phyloP scores from a whole-genome alignment of 2,888 invertebrate genomes.

The Formica aserva region DNA sequence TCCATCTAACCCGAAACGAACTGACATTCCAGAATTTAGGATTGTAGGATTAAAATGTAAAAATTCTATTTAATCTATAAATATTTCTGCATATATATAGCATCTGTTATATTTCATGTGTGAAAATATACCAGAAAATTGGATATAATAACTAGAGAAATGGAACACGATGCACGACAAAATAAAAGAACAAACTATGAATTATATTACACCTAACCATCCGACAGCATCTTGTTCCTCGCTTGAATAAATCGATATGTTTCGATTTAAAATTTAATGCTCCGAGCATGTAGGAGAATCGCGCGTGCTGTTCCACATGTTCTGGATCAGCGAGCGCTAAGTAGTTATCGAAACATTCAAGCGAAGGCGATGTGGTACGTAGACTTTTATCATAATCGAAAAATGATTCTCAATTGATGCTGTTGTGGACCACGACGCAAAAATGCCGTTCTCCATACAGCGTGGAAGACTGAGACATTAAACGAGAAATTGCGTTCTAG shows the following conservation, averaged over 20 bases:
- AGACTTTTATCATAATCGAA: not conserved
- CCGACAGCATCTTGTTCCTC: not conserved
- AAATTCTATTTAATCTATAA: not conserved
- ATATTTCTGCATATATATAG: not conserved
- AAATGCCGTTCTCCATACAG: not conserved
- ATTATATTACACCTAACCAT: not conserved
- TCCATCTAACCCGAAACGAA: not conserved
- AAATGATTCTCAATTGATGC: conserved; percentile 30
- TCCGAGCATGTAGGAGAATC: conserved; percentile 28
- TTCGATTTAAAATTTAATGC: conserved; percentile 33
- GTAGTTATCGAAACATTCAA: conserved; percentile 23
- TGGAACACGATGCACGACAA: conserved; percentile 10
- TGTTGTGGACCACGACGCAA: not conserved
- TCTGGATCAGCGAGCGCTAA: conserved; percentile 34
- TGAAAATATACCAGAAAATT: not conserved
- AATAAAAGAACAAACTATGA: not conserved
- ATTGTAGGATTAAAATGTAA: not conserved
- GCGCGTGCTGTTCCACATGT: conserved; percentile 42
- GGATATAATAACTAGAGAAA: conserved; percentile 13
- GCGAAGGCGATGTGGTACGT: not conserved
- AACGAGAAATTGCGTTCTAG: conserved; percentile 10
- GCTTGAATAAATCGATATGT: conserved; percentile 35
- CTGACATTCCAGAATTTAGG: conserved; percentile 1
- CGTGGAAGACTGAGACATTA: not conserved
- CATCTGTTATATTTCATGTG: not conserved